Conservation (phyloP, 2,888 invertebrate genomes). For the Ctenicera cuprea region DNA sequence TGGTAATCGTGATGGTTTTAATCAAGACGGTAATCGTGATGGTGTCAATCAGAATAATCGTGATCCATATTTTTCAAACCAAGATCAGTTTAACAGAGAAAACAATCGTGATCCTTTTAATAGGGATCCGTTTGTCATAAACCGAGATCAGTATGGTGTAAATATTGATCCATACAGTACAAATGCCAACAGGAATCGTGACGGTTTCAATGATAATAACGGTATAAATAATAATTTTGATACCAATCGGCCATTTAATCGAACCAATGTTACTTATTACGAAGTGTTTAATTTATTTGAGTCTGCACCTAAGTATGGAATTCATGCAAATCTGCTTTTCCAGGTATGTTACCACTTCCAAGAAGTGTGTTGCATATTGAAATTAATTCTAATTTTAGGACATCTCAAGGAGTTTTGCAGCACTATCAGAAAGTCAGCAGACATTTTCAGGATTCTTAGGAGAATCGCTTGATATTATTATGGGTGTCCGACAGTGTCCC, state of each 20-base stretch:
- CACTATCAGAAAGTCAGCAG: constrained; percentile 84
- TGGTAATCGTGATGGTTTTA: constrained; percentile 43
- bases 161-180: constrained; percentile 67
- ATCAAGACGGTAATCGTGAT: constrained; percentile 38
- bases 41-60: constrained; percentile 46
- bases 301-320: constrained; percentile 81
- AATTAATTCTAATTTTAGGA: constrained; percentile 75
- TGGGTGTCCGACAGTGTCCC: constrained; percentile 88
- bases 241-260: constrained; percentile 51
- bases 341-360: constrained; percentile 76
- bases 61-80: constrained; percentile 37
- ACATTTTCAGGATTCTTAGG: constrained; percentile 85
- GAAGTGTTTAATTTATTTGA: constrained; percentile 85
- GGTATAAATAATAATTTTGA: constrained; percentile 39
- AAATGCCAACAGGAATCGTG: constrained; percentile 51
- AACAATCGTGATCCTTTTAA: constrained; percentile 60
- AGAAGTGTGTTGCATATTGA: background rate
- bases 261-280: constrained; percentile 64
- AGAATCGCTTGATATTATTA: constrained; percentile 80
- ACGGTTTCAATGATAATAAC: constrained; percentile 44
- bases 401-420: constrained; percentile 79
- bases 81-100: constrained; percentile 43
- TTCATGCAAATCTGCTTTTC: constrained; percentile 84
- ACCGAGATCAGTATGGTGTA: constrained; percentile 65
- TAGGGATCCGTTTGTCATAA: constrained; percentile 64